phyloP scores from a whole-genome alignment of 2,888 invertebrate species.

The Scaptomyza polygonia region DNA sequence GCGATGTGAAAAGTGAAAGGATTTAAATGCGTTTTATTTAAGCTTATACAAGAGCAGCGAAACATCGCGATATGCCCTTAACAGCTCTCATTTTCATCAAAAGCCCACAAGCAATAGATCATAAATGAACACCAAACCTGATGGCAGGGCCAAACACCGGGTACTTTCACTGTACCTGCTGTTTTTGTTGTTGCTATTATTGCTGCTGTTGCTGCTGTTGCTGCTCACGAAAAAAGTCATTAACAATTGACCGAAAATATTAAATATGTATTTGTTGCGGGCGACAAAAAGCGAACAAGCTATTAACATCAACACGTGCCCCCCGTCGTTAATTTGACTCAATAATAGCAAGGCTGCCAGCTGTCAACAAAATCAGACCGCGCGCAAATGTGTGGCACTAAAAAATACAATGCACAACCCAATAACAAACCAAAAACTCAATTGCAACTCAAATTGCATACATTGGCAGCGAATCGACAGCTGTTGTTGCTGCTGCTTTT shows the following conservation, averaged over 20 bases:
- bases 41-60: conserved; percentile 46
- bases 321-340: conserved; percentile 51
- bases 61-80: conserved; percentile 48
- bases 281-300: conserved; percentile 60
- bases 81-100: conserved; percentile 45
- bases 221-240: conserved; percentile 34
- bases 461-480: conserved; percentile 30
- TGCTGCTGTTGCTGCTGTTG: conserved; percentile 28
- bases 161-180: conserved; percentile 55
- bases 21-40: conserved; percentile 57
- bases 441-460: conserved; percentile 38
- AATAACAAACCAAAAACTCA: conserved; percentile 30
- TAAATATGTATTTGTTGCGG: conserved; percentile 21
- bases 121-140: conserved; percentile 34
- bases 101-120: conserved; percentile 48
- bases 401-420: conserved; percentile 38
- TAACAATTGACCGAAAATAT: conserved; percentile 50
- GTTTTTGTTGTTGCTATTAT: not conserved
- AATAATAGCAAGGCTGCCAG: conserved; percentile 65
- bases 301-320: conserved; percentile 57
- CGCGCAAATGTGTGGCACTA: conserved; percentile 35
- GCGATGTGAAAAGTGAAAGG: conserved; percentile 68
- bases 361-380: conserved; percentile 43
- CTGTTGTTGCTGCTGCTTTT: conserved; percentile 18
- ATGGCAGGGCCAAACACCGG: conserved; percentile 17